phyloP scores from a whole-genome alignment of 2,888 invertebrate genomes.

The Lithophane leautieri region DNA sequence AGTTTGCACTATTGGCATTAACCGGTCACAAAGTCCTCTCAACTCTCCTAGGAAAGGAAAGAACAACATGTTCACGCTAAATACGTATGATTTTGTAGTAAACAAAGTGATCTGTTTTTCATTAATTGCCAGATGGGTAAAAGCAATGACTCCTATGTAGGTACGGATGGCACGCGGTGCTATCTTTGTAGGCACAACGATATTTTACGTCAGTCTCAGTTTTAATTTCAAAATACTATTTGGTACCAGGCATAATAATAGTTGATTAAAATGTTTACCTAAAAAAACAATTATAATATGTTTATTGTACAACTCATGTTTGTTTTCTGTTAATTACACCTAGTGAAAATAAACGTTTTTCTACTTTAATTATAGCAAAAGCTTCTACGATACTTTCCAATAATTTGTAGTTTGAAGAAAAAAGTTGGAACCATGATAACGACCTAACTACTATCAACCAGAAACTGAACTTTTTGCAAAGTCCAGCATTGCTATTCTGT shows the following conservation, averaged over 20 bases:
- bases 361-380: background rate
- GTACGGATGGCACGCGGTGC: constrained; percentile 29
- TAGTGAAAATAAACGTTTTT: background rate
- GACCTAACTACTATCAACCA: background rate
- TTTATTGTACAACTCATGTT: background rate
- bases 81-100: constrained; percentile 27
- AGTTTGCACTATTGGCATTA: background rate
- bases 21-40: background rate
- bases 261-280: background rate
- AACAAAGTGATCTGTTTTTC: constrained; percentile 54
- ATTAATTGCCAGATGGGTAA: constrained; percentile 52
- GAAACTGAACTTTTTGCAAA: background rate
- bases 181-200: constrained; percentile 22
- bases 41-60: background rate
- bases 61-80: constrained; percentile 6
- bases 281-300: constrained; percentile 5
- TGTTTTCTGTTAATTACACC: background rate
- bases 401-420: background rate
- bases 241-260: background rate
- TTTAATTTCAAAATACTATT: constrained; percentile 22
- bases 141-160: constrained; percentile 15
- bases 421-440: background rate
- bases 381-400: background rate
- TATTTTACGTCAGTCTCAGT: constrained; percentile 38
- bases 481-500: too few species aligned